Evolutionary conservation across 2,888 invertebrate genomes (phyloP).

Genomic region (Ophioninae sp.): DNA sequence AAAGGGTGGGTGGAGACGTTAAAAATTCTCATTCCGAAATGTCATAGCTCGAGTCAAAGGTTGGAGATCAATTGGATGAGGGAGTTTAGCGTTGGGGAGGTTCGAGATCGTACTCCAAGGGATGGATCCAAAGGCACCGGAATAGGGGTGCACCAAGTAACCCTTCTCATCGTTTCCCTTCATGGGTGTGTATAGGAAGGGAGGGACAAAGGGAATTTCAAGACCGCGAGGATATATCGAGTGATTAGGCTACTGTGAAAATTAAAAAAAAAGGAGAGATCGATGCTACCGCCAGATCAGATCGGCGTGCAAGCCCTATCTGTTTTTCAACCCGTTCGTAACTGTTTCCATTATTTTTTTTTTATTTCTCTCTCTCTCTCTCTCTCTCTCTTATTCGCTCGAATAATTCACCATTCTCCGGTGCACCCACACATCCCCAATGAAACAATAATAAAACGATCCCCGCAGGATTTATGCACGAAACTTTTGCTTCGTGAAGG

Average conservation of each 20-base stretch:
- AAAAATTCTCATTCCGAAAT: conserved; percentile 52
- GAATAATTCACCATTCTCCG: conserved; percentile 42
- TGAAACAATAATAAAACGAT: conserved; percentile 57
- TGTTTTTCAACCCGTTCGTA: background rate
- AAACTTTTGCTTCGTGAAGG: conserved; percentile 21
- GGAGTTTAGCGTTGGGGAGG: conserved; percentile 43
- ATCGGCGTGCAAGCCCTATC: background rate
- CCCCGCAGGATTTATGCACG: conserved; percentile 28
- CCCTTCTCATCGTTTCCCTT: conserved; percentile 29
- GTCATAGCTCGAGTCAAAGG: conserved; percentile 43
- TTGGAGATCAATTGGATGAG: conserved; percentile 56
- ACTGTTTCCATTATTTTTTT: background rate
- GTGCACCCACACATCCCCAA: conserved; percentile 30
- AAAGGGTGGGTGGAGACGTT: conserved; percentile 38
- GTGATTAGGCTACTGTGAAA: background rate
- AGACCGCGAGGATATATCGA: background rate
- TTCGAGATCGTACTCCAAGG: conserved; percentile 21
- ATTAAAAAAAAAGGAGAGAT: background rate
- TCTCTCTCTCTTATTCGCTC: conserved; percentile 4
- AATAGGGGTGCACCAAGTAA: conserved; percentile 50
- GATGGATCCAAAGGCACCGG: conserved; percentile 45
- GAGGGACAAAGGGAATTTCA: background rate
- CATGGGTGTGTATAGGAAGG: background rate
- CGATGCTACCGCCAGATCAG: too few species aligned
- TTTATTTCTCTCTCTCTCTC: conserved; percentile 12